These are phyloP conservation scores for Battus philenor DNA, from an alignment of 1,140 invertebrate genomes.

Conservation along the genomic window DNA sequence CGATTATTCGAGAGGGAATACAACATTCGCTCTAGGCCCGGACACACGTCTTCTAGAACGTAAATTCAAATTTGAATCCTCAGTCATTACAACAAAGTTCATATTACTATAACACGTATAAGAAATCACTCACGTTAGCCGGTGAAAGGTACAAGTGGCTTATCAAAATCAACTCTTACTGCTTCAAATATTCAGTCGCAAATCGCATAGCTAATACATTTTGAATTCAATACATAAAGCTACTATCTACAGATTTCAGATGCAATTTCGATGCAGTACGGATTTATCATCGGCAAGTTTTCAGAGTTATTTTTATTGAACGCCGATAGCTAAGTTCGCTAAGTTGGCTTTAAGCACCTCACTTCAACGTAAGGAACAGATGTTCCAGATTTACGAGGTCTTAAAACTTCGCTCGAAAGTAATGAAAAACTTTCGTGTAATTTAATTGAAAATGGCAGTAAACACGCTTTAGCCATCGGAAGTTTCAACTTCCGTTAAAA, in stretches of 20 bases:
- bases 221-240: background rate
- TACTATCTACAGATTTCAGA: background rate
- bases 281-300: constrained; percentile 4
- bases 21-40: constrained; percentile 50
- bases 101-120: constrained; percentile 29
- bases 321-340: constrained; percentile 4
- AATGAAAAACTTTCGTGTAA: constrained; percentile 6
- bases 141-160: constrained; percentile 6
- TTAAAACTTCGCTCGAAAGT: too few species aligned
- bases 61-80: constrained; percentile 42
- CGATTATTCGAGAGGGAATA: constrained; percentile 72
- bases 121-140: constrained; percentile 41
- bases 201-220: background rate
- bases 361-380: constrained; percentile 9
- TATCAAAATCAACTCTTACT: constrained; percentile 13
- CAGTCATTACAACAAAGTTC: constrained; percentile 31
- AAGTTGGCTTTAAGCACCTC: constrained; percentile 5
- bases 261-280: constrained; percentile 8
- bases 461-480: too few species aligned
- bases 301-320: constrained; percentile 3
- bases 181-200: constrained; percentile 1
- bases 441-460: too few species aligned
- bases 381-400: constrained; percentile 9
- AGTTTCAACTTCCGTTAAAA: too few species aligned
- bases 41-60: constrained; percentile 49